Conservation (phyloP, 2,797 vertebrate species). For the Squalus acanthias region DNA sequence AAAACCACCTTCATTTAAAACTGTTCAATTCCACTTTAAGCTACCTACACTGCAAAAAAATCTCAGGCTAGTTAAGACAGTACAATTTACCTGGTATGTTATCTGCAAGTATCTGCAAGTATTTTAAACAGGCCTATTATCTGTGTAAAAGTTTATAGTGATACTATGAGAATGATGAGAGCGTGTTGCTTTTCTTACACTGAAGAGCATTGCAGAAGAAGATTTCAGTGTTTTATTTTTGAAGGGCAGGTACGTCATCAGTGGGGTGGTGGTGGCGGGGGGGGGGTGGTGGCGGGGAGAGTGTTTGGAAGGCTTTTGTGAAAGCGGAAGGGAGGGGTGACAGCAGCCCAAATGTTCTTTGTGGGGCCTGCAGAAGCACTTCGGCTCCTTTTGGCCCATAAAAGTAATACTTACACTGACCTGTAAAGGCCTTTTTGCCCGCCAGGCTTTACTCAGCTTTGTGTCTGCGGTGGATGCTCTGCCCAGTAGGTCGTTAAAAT, state of each 20-base stretch:
- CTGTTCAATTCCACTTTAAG: background rate
- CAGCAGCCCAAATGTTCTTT: background rate
- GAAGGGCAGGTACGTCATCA: background rate
- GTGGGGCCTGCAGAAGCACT: background rate
- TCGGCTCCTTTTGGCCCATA: background rate
- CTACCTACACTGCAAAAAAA: background rate
- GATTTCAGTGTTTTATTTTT: background rate
- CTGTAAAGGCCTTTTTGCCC: background rate
- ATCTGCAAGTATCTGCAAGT: background rate
- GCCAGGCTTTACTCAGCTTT: background rate
- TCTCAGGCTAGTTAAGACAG: background rate
- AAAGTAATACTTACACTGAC: background rate
- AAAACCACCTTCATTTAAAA: background rate
- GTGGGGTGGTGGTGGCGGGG: no score
- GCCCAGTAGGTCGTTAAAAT: background rate
- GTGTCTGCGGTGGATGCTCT: background rate
- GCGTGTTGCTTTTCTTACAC: background rate
- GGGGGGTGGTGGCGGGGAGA: background rate
- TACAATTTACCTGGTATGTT: background rate
- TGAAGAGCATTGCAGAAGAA: background rate
- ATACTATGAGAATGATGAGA: background rate
- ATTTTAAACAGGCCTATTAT: background rate
- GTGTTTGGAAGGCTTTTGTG: background rate
- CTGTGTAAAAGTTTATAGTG: background rate
- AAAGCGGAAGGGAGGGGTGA: background rate